Conservation (phyloP, 1,140 invertebrate genomes). For the Maniola jurtina region DNA sequence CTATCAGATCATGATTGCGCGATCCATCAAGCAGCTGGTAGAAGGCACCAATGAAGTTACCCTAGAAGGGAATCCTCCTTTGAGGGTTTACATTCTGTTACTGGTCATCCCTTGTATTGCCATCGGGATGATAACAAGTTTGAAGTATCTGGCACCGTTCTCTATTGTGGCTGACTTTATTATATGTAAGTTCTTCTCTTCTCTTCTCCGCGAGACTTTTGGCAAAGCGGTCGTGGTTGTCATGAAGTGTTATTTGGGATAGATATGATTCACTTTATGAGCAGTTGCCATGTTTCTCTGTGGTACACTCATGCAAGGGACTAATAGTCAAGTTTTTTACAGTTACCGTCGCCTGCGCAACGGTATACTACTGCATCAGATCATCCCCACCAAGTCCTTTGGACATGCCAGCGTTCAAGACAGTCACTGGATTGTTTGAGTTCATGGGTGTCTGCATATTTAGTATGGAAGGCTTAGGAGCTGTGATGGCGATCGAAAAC, state of each 20-base stretch:
- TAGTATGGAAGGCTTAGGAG: slow-evolving; percentile 51
- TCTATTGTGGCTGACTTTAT: slow-evolving; percentile 41
- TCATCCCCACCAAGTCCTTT: slow-evolving; percentile 7
- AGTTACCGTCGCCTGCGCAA: slow-evolving; percentile 40
- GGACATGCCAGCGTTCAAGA: slow-evolving; percentile 36
- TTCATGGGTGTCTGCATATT: slow-evolving; percentile 50
- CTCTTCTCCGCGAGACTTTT: too few species aligned
- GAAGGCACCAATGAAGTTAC: slow-evolving; percentile 28
- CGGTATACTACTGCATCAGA: slow-evolving; percentile 36
- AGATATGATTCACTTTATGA: too few species aligned
- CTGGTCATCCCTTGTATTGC: slow-evolving; percentile 42
- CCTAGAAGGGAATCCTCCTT: slow-evolving; percentile 21
- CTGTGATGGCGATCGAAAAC: slow-evolving; percentile 50
- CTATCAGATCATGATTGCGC: slow-evolving; percentile 45
- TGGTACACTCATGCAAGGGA: too few species aligned
- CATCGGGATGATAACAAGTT: slow-evolving; percentile 46
- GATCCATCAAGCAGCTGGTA: slow-evolving; percentile 43
- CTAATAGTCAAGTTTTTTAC: slow-evolving; percentile 21
- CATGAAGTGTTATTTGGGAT: too few species aligned
- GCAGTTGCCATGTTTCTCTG: too few species aligned
- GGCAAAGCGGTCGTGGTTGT: not conserved
- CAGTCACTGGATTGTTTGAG: slow-evolving; percentile 38
- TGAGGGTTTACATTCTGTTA: slow-evolving; percentile 36
- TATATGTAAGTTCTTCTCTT: slow-evolving; percentile 30
- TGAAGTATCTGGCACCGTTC: slow-evolving; percentile 49